Percentiles rank a stretch among this genome's conserved stretches.
phyloP scores from a whole-genome alignment of 2,113 vertebrate species.

The Amazona vittata region DNA sequence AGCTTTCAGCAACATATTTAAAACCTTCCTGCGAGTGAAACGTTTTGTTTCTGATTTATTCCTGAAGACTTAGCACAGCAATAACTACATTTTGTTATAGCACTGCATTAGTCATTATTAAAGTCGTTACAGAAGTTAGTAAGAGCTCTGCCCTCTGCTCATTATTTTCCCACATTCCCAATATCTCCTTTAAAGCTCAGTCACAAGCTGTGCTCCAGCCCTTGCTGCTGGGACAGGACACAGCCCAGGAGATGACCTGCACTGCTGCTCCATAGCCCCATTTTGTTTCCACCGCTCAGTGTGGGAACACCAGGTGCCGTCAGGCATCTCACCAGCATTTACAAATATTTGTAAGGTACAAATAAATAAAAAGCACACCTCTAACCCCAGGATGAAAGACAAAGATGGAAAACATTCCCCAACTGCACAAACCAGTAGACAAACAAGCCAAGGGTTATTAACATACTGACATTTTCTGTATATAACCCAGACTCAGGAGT shows the following conservation, averaged over 20 bases:
- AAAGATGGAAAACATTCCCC: neutral
- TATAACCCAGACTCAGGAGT: neutral
- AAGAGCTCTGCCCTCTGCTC: neutral
- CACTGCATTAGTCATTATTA: neutral
- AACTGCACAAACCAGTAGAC: neutral
- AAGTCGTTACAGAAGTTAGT: neutral
- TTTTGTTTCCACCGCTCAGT: neutral
- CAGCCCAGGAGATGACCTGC: fast-evolving
- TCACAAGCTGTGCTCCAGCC: neutral
- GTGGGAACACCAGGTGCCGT: fast-evolving
- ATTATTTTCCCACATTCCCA: neutral
- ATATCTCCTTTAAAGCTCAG: fast-evolving
- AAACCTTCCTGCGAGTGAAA: neutral
- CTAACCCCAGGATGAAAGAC: neutral
- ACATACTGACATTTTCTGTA: neutral
- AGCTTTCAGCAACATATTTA: constrained; percentile 44
- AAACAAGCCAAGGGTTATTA: neutral
- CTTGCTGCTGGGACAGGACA: neutral
- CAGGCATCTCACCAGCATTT: neutral
- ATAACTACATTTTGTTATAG: neutral
- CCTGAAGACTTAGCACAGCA: neutral
- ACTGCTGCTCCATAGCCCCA: fast-evolving
- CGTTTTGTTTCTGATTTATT: constrained; percentile 14
- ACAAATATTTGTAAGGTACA: neutral
- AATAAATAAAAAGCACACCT: fast-evolving